Evolutionary conservation across 2,888 invertebrate genomes (phyloP).

Genomic region (Sphecodes monilicornis): DNA sequence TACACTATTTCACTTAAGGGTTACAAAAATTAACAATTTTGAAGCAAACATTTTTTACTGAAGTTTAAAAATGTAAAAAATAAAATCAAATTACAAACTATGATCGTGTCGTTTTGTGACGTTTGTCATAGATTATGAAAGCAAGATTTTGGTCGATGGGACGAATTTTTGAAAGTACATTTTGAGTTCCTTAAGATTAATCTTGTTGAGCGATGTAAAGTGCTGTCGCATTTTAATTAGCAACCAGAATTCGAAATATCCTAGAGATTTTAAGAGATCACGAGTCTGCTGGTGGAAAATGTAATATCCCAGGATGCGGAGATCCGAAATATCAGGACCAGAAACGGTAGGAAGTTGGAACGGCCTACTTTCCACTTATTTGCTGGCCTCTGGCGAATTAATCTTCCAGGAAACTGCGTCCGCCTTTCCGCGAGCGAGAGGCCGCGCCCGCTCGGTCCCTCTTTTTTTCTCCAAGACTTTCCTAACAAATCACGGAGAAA

Average conservation of each 20-base stretch:
- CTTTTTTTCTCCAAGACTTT: conserved; percentile 65
- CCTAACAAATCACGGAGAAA: conserved; percentile 64
- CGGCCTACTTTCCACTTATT: conserved; percentile 69
- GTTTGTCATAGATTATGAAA: background rate
- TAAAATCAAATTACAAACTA: background rate
- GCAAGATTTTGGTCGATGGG: background rate
- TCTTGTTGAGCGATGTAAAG: background rate
- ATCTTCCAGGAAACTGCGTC: conserved; percentile 66
- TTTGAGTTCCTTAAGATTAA: background rate
- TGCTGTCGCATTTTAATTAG: conserved; percentile 3
- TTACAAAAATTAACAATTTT: background rate
- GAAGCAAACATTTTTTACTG: background rate
- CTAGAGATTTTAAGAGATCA: conserved; percentile 18
- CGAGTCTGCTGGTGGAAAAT: background rate
- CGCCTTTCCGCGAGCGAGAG: conserved; percentile 43
- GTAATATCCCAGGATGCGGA: conserved; percentile 25
- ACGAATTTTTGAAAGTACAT: background rate
- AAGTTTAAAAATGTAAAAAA: too few species aligned
- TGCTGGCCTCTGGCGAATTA: conserved; percentile 65
- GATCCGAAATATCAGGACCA: conserved; percentile 53
- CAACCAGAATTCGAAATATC: conserved; percentile 10
- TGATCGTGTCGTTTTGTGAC: background rate
- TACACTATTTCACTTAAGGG: too few species aligned
- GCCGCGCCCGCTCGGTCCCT: conserved; percentile 3
- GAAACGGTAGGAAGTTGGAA: conserved; percentile 47